Evolutionary conservation across 2,113 vertebrate genomes (phyloP).

Genomic region (Chloroceryle aenea): DNA sequence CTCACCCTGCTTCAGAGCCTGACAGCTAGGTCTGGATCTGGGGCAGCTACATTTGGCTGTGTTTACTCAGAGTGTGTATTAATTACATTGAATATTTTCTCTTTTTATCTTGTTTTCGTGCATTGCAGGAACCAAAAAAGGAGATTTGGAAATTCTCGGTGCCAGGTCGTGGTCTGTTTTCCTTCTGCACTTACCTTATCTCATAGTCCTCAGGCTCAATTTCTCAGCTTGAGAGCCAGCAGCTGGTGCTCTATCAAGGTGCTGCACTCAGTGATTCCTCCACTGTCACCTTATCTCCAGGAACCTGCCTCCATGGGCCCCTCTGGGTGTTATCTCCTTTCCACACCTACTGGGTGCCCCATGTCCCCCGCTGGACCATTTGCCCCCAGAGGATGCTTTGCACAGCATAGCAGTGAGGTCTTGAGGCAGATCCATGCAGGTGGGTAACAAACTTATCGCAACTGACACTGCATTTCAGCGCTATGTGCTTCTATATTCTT

Average conservation of each 20-base stretch:
- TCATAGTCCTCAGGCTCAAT: background rate
- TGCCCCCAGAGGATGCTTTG: background rate
- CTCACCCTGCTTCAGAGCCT: background rate
- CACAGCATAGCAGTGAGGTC: background rate
- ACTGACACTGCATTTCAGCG: rapidly evolving
- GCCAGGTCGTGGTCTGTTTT: background rate
- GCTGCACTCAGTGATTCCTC: background rate
- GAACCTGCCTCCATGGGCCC: background rate
- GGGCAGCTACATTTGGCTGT: background rate
- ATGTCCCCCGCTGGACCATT: rapidly evolving
- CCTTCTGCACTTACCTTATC: background rate
- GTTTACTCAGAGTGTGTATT: background rate
- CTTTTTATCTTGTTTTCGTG: background rate
- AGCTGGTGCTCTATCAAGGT: slow-evolving; percentile 2
- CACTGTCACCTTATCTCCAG: background rate
- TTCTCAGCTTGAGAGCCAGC: background rate
- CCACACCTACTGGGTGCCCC: background rate
- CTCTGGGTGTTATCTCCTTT: background rate
- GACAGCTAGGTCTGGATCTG: background rate
- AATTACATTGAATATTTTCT: background rate
- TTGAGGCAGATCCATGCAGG: background rate
- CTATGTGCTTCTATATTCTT: background rate
- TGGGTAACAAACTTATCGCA: background rate
- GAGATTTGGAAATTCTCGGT: slow-evolving; percentile 6
- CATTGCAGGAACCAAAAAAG: background rate